Evolutionary conservation across 2,888 invertebrate genomes (phyloP).

Genomic region (Stramonita haemastoma): DNA sequence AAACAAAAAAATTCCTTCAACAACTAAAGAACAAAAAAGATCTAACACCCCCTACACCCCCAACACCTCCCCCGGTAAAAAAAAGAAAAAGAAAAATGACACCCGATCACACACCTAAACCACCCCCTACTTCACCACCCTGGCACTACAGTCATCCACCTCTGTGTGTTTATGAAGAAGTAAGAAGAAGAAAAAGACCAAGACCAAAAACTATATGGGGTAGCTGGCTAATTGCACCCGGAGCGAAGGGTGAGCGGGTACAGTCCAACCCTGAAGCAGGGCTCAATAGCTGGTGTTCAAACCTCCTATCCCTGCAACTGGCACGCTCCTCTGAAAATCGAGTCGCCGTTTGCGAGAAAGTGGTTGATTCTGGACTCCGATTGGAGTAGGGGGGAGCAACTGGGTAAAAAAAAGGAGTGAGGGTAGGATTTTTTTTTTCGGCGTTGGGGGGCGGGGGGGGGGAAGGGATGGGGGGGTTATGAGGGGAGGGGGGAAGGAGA

Average conservation of each 20-base stretch:
- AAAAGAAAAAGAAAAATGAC: no score
- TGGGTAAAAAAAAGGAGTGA: neutral
- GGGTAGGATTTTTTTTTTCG: neutral
- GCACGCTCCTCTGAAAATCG: slow-evolving; percentile 13
- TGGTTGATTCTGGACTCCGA: neutral
- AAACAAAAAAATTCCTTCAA: neutral
- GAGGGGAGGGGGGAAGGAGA: neutral
- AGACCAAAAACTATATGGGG: neutral
- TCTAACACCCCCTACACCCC: neutral
- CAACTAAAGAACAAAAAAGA: neutral
- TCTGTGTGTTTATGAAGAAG: neutral
- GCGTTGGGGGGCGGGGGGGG: neutral
- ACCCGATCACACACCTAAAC: neutral
- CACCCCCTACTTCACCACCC: neutral
- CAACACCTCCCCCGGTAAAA: neutral
- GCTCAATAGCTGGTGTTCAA: neutral
- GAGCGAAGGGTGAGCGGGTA: slow-evolving; percentile 9
- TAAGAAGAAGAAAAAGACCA: neutral
- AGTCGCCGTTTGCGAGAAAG: neutral
- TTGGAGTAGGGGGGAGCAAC: neutral
- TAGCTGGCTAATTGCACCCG: slow-evolving; percentile 3
- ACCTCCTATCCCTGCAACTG: neutral
- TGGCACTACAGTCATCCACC: neutral
- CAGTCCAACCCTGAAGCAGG: neutral
- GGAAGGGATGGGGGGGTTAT: neutral